Conservation (phyloP, 2,888 invertebrate species). For the Zygaena filipendulae region DNA sequence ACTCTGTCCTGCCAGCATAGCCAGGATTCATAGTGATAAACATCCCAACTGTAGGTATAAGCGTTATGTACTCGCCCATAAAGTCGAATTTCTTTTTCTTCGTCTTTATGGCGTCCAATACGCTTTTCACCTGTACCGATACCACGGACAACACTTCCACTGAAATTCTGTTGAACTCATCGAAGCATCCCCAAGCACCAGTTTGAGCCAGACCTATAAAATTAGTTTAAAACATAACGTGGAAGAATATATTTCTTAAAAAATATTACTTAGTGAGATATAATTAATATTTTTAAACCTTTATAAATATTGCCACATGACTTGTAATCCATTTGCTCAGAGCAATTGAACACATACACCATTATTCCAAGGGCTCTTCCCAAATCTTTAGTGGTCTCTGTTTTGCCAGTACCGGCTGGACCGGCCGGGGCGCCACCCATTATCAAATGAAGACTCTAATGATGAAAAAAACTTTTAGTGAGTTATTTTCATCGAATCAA, state of each 20-base stretch:
- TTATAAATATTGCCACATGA: constrained; percentile 96
- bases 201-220: constrained; percentile 83
- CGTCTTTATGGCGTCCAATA: constrained; percentile 87
- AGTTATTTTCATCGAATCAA: too few relatives aligned
- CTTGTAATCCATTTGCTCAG: constrained; percentile 97
- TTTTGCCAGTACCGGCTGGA: constrained; percentile 96
- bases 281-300: constrained; percentile 40
- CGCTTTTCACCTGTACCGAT: constrained; percentile 90
- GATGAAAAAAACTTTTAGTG: constrained; percentile 9
- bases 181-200: constrained; percentile 97
- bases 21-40: constrained; percentile 98
- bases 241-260: background rate
- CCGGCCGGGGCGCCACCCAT: constrained; percentile 99
- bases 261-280: too few relatives aligned
- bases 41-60: constrained; percentile 85
- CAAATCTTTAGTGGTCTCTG: constrained; percentile 96
- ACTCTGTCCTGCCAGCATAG: constrained; percentile 90
- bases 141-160: constrained; percentile 96
- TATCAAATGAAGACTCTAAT: constrained; percentile 84
- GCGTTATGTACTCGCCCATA: constrained; percentile 81
- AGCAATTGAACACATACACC: constrained; percentile 98
- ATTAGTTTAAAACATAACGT: background rate
- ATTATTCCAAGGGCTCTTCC: constrained; percentile 94
- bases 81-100: constrained; percentile 85
- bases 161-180: constrained; percentile 95